Percentiles rank a stretch among this genome's conserved stretches.
Evolutionary conservation across 2,113 vertebrate species (phyloP).

Genomic region (Lampris megalopsis): DNA sequence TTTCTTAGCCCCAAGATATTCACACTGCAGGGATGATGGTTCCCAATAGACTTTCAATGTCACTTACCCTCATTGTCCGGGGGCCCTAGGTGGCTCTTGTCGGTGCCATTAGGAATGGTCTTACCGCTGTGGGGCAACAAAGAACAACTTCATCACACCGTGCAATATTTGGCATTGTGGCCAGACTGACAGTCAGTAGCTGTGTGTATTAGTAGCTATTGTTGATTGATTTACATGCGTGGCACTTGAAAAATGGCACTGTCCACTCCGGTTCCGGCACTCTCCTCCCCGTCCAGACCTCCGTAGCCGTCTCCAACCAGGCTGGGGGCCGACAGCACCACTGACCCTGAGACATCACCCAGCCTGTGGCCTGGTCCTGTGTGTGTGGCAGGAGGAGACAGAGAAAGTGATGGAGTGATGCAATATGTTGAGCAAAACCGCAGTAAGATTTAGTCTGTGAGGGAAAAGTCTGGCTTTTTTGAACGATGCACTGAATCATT

Average conservation of each 20-base stretch:
- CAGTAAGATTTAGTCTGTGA: background rate
- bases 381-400: conserved; percentile 6
- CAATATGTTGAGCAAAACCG: too few species aligned
- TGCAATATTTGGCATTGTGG: background rate
- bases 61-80: conserved; percentile 91
- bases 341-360: conserved; percentile 89
- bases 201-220: background rate
- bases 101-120: conserved; percentile 88
- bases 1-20: background rate
- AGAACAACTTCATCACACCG: background rate
- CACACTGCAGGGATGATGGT: background rate
- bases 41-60: background rate
- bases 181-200: background rate
- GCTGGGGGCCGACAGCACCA: conserved; percentile 90
- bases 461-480: background rate
- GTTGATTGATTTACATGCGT: conserved; percentile 87
- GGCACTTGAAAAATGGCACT: conserved; percentile 93
- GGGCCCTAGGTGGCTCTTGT: conserved; percentile 80
- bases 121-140: conserved; percentile 84
- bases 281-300: conserved; percentile 89
- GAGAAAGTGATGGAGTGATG: conserved; percentile 11
- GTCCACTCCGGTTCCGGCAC: conserved; percentile 87
- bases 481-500: background rate
- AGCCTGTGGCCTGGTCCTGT: conserved; percentile 88
- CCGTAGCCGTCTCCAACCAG: conserved; percentile 91